Base-by-base conservation (phyloP, 2,888 invertebrate species). In the Salticus scenicus region DNA sequence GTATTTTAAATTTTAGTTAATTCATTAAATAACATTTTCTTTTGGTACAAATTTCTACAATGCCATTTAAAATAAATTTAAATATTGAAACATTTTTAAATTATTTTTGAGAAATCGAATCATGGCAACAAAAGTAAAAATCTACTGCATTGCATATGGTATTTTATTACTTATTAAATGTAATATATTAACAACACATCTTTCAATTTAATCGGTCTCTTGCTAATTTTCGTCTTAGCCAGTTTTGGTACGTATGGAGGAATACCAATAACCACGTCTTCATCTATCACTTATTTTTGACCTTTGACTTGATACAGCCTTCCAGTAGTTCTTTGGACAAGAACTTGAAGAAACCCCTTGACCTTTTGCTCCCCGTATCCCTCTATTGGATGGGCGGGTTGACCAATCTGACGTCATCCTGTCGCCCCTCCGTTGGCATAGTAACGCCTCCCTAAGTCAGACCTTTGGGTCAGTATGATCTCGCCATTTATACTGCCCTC, bases 391-490 rank as follows among this genome's bases (percentile, higher is more conserved):
- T 72, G 51, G 79, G 79, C 79, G 72, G 64, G 79, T 64, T 79
- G 72, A 79, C 79, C 79, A 79, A 42, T 79, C 64, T 79, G 79
- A 79, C 79, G 79, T 79, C 79, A 79, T 72, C 66, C 1, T 79
- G 79, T 79, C 79, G 78, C 47, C 78, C 78, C 17, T 24, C 28
- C 42, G 78, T 78, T 37, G 51, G 33, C 79, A 79, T 79, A 31
- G 79, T 30, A 79, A 79, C 79, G 27, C 79, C 72, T 79, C 79
- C 47, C 79, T 66, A 79, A 79, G 79, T 79, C 79, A 79, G 72
- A 33, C 78, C 69, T 79, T 66, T 42, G 63, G 57, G 70, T 63
- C 37, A 70, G 70, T 64, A 64, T 42, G 72, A n/a, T 42, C 57
- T 33, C 51, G 57, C 77, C 69, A 78, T 70, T 78, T 78, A 37